phyloP scores from a whole-genome alignment of 2,797 vertebrate species.

The Melanotaenia pygmaea region DNA sequence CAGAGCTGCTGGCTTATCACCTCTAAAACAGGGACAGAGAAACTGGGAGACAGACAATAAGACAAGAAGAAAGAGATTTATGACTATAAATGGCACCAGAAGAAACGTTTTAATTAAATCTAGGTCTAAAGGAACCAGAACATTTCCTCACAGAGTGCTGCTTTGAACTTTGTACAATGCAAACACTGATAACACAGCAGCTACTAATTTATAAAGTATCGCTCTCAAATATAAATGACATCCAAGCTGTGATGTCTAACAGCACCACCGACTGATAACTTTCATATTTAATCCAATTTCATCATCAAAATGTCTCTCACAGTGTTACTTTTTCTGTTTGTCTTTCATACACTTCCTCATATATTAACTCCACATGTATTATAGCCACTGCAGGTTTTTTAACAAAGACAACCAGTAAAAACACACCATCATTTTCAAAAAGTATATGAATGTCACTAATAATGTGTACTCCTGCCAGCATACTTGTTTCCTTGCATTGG shows the following conservation, averaged over 20 bases:
- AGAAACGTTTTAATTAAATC: conserved; percentile 47
- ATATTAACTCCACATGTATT: conserved; percentile 7
- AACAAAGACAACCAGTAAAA: conserved; percentile 11
- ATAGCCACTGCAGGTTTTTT: neutral
- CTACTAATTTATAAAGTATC: conserved; percentile 31
- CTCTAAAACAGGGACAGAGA: conserved; percentile 7
- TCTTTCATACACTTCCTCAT: neutral
- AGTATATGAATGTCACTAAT: neutral
- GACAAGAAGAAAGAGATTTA: conserved; percentile 14
- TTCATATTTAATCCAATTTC: conserved; percentile 37
- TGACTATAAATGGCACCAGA: conserved; percentile 8
- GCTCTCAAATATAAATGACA: conserved; percentile 36
- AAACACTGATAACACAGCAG: conserved; percentile 56
- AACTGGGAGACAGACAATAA: conserved; percentile 6
- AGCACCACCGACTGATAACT: conserved; percentile 3
- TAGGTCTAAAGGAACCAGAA: conserved; percentile 15
- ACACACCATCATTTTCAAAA: neutral
- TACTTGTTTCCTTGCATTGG: conserved; percentile 18
- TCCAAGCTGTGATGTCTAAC: conserved; percentile 20
- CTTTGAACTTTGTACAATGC: conserved; percentile 57
- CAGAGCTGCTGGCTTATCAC: conserved; percentile 50
- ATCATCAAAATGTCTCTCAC: conserved; percentile 18
- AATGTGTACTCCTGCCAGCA: conserved; percentile 5
- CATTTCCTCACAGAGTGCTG: conserved; percentile 14
- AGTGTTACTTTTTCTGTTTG: conserved; percentile 1